phyloP scores from a whole-genome alignment of 2,888 invertebrate genomes.

The Saturnia pavonia region DNA sequence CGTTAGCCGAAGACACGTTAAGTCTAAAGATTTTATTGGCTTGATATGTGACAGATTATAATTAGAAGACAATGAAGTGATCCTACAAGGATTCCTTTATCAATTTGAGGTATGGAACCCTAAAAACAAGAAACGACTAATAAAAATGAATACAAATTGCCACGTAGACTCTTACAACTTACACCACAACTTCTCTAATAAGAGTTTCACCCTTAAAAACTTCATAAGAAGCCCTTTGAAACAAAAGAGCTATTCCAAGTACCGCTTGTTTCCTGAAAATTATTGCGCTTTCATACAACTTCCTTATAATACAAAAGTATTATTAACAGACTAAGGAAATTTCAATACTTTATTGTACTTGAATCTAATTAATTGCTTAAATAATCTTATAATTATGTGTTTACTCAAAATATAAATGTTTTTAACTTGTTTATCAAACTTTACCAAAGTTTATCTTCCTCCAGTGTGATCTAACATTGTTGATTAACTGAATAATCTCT shows the following conservation, averaged over 20 bases:
- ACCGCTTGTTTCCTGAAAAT: slow-evolving; percentile 14
- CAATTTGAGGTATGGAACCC: no score
- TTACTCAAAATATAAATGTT: no score
- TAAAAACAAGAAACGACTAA: slow-evolving; percentile 8
- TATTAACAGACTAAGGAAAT: background rate
- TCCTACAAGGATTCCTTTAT: no score
- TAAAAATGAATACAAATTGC: slow-evolving; percentile 16
- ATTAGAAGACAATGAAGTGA: no score
- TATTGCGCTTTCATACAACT: slow-evolving; percentile 3
- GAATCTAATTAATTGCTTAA: background rate
- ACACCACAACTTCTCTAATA: slow-evolving; percentile 25
- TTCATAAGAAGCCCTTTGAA: slow-evolving; percentile 28
- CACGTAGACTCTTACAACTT: slow-evolving; percentile 14
- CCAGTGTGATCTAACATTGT: no score
- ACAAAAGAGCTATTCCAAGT: slow-evolving; percentile 29
- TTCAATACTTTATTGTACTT: background rate
- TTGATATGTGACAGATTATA: no score
- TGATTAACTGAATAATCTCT: no score
- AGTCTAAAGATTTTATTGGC: no score
- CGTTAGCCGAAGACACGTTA: no score
- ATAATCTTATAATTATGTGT: no score
- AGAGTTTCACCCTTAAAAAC: slow-evolving; percentile 37
- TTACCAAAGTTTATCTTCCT: no score
- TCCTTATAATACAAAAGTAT: background rate
- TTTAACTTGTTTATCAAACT: no score